A percentile compares a stretch with the other conserved stretches of the same genome.
phyloP scores from a whole-genome alignment of 2,888 invertebrate species.

The Halictus quadricinctus region DNA sequence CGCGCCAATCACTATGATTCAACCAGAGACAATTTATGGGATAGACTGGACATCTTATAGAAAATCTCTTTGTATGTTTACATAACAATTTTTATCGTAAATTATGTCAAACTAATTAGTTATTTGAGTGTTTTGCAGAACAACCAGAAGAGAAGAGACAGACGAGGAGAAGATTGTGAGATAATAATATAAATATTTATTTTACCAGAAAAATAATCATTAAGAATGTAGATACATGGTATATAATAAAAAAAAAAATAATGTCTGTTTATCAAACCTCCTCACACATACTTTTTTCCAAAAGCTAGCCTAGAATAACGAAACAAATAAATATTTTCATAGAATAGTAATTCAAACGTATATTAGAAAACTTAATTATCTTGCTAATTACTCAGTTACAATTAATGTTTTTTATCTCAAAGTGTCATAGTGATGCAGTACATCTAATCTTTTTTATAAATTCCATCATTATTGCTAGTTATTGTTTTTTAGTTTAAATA shows the following conservation, averaged over 20 bases:
- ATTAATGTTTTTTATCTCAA: too few relatives aligned
- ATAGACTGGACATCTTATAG: neutral
- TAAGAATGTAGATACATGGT: too few relatives aligned
- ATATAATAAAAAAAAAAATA: too few relatives aligned
- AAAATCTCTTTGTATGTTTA: neutral
- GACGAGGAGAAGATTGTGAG: neutral
- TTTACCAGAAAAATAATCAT: neutral
- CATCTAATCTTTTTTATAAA: too few relatives aligned
- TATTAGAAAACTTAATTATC: too few relatives aligned
- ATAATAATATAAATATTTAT: neutral
- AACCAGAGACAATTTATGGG: neutral
- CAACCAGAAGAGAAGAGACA: neutral
- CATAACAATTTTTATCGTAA: neutral
- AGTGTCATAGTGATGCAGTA: too few relatives aligned
- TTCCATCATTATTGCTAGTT: too few relatives aligned
- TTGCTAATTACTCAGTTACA: too few relatives aligned
- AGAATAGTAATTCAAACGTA: neutral
- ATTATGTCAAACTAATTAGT: neutral
- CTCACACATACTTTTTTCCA: neutral
- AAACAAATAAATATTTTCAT: neutral
- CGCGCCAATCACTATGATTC: neutral
- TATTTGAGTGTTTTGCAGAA: neutral
- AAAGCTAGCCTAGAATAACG: neutral
- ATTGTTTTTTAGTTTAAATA: too few relatives aligned
- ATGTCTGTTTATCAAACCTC: too few relatives aligned